phyloP scores from a whole-genome alignment of 2,113 vertebrate genomes.

The Acrocephalus arundinaceus region DNA sequence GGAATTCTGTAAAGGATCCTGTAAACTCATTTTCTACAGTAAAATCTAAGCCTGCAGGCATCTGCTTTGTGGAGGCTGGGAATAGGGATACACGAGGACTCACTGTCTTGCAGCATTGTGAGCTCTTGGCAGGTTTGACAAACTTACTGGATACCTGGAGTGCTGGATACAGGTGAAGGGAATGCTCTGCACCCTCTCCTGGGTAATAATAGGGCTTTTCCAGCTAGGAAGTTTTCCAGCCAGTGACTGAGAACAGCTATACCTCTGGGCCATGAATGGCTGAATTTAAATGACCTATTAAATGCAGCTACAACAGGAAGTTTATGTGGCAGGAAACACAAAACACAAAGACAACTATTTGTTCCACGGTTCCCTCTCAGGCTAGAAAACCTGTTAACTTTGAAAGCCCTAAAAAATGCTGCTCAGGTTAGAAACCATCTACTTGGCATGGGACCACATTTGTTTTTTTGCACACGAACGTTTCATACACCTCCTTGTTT shows the following conservation, averaged over 20 bases:
- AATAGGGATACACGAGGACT: neutral
- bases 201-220: constrained; percentile 32
- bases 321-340: constrained; percentile 67
- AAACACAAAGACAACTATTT: constrained; percentile 71
- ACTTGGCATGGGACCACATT: constrained; percentile 73
- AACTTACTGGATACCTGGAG: constrained; percentile 55
- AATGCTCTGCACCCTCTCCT: constrained; percentile 20
- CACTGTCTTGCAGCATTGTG: neutral
- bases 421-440: constrained; percentile 74
- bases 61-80: constrained; percentile 32
- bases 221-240: constrained; percentile 74
- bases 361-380: constrained; percentile 68
- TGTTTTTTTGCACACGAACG: constrained; percentile 51
- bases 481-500: constrained; percentile 14
- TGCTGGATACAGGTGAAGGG: constrained; percentile 18
- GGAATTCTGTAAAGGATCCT: constrained; percentile 33
- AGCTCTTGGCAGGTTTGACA: constrained; percentile 45
- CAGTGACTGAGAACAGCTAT: constrained; percentile 27
- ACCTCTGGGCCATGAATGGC: constrained; percentile 25
- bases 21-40: constrained; percentile 60
- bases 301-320: constrained; percentile 62
- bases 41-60: constrained; percentile 48
- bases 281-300: constrained; percentile 53
- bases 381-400: constrained; percentile 78
- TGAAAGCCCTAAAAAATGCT: constrained; percentile 79